Evolutionary conservation across 92 coral and sea anemone species (phyloP).

Genomic region (Muricea muricata): DNA sequence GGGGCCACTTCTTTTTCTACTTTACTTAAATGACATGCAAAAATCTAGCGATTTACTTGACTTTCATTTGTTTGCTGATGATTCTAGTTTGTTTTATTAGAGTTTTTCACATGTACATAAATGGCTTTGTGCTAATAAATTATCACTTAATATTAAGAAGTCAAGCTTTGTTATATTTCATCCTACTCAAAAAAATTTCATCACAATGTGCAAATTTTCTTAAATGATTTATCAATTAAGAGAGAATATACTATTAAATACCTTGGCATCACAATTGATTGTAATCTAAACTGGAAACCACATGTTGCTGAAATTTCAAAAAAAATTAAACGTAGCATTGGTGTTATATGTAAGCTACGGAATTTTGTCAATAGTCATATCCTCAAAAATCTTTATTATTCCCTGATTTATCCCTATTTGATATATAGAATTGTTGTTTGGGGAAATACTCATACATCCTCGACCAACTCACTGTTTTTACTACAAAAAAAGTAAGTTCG

Average conservation of each 20-base stretch:
- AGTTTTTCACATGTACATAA: no score
- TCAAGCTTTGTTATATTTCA: constrained; percentile 18
- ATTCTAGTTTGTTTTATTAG: no score
- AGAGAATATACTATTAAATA: not conserved
- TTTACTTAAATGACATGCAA: not conserved
- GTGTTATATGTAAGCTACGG: constrained; percentile 35
- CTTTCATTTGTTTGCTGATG: not conserved
- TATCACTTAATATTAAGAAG: no score
- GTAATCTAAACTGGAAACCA: constrained; percentile 45
- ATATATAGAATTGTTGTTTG: constrained; percentile 52
- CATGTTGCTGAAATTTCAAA: constrained; percentile 34
- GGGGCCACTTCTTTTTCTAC: not conserved
- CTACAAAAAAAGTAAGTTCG: constrained; percentile 51
- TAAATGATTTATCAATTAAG: not conserved
- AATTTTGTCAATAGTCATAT: constrained; percentile 23
- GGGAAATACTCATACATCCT: constrained; percentile 47
- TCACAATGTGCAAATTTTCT: not conserved
- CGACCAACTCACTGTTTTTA: constrained; percentile 28
- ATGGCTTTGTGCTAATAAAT: no score
- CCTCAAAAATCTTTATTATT: constrained; percentile 39
- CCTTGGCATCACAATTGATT: constrained; percentile 1
- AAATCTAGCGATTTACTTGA: not conserved
- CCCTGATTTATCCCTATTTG: constrained; percentile 53
- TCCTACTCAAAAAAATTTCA: constrained; percentile 24
- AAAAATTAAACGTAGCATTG: constrained; percentile 40